Evolutionary conservation across 2,888 invertebrate genomes (phyloP).

Genomic region (Platycnemis pennipes): DNA sequence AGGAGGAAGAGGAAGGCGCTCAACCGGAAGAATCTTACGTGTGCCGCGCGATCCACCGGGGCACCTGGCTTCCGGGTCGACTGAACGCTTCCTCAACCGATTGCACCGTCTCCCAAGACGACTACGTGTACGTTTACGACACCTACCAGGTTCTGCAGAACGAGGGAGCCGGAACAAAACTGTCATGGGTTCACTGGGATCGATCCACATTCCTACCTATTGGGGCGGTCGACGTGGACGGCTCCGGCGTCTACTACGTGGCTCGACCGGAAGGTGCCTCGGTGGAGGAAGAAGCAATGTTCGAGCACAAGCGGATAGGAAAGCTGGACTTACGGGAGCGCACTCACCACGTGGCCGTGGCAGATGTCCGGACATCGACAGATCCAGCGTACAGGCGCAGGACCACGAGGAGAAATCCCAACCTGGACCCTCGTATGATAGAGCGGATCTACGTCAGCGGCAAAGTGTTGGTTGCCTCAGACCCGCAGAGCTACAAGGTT

Average conservation of each 20-base stretch:
- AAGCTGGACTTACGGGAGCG: neutral
- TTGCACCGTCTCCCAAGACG: neutral
- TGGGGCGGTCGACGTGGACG: neutral
- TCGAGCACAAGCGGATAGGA: neutral
- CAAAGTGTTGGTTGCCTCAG: neutral
- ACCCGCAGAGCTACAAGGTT: neutral
- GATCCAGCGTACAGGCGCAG: neutral
- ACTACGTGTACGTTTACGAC: neutral
- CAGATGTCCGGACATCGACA: neutral
- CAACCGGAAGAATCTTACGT: neutral
- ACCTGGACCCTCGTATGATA: neutral
- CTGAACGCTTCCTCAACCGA: neutral
- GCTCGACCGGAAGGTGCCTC: neutral
- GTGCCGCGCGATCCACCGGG: neutral
- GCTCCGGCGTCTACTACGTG: neutral
- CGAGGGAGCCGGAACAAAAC: neutral
- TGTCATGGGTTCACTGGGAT: neutral
- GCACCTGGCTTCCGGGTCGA: neutral
- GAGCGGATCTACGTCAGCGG: neutral
- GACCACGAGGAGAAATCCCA: neutral
- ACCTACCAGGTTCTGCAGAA: neutral
- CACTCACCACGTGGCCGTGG: neutral
- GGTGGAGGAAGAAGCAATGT: neutral
- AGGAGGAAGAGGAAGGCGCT: neutral
- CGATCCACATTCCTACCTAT: neutral